Conservation (phyloP, 1,140 invertebrate genomes). For the Triops longicaudatus region DNA sequence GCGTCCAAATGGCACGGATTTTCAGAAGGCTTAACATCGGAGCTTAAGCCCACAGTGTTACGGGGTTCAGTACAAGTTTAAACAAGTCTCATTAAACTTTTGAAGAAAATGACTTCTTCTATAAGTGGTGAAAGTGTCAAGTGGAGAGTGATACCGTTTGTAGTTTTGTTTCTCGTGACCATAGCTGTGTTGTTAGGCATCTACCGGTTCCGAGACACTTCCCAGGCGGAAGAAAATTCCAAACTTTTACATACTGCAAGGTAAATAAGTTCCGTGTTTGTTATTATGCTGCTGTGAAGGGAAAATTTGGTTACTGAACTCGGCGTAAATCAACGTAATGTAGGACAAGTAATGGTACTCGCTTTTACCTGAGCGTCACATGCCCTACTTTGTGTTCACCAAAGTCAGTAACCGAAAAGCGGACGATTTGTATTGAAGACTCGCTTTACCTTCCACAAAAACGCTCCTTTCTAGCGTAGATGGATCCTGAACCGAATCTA, state of each 20-base stretch:
- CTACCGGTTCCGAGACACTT: conserved; percentile 19
- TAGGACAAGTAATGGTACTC: not conserved
- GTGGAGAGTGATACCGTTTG: conserved; percentile 27
- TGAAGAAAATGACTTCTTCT: not conserved
- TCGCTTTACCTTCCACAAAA: not conserved
- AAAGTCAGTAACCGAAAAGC: not conserved
- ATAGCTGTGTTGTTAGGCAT: conserved; percentile 27
- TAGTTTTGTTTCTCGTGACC: conserved; percentile 27
- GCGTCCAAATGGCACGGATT: not conserved
- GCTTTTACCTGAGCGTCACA: not conserved
- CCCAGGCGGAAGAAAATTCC: not conserved
- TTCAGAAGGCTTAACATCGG: not conserved
- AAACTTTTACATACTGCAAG: not conserved
- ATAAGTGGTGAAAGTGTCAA: not conserved
- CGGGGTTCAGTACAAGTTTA: too few relatives aligned
- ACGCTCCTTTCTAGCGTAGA: not conserved
- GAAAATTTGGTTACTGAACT: not conserved
- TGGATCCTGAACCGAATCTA: not conserved
- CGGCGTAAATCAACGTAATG: not conserved
- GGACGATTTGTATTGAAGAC: not conserved
- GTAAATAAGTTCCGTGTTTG: not conserved
- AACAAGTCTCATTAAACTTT: not conserved
- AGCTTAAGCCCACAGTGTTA: too few relatives aligned
- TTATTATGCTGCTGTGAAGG: not conserved
- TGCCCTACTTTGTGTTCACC: not conserved